Conservation (phyloP, 2,888 invertebrate species). For the Philhelius pedissequus region DNA sequence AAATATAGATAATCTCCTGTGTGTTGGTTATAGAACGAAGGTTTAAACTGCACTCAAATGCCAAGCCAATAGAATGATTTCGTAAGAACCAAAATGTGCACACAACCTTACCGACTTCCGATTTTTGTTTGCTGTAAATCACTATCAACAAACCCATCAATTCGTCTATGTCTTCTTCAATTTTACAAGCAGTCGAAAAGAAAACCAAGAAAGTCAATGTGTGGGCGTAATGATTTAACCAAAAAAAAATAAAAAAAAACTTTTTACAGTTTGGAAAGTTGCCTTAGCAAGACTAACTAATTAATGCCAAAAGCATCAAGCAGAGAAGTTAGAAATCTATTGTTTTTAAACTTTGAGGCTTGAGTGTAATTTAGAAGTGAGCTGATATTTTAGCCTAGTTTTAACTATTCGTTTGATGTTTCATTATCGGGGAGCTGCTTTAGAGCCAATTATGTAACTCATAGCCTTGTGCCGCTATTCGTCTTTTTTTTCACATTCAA, state of each 20-base stretch:
- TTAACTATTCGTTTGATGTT: not conserved
- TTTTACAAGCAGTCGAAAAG: not conserved
- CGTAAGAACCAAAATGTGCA: not conserved
- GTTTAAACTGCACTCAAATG: not conserved
- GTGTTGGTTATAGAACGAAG: not conserved
- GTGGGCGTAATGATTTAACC: not conserved
- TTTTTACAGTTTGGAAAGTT: not conserved
- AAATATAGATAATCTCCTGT: slow-evolving; percentile 6
- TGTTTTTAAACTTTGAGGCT: not conserved
- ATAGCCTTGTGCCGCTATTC: too few relatives aligned
- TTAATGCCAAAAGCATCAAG: slow-evolving; percentile 29
- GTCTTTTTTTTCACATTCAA: too few relatives aligned
- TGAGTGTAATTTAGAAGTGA: not conserved
- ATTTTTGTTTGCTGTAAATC: slow-evolving; percentile 45
- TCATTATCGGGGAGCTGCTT: too few relatives aligned
- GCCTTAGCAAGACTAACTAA: slow-evolving; percentile 31
- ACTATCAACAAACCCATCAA: slow-evolving; percentile 28
- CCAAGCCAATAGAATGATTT: slow-evolving; percentile 2
- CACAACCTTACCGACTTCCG: slow-evolving; percentile 15
- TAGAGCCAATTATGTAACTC: too few relatives aligned
- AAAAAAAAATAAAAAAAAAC: not conserved
- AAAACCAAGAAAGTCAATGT: not conserved
- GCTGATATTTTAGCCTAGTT: not conserved
- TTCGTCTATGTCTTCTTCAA: slow-evolving; percentile 35
- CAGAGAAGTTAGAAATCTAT: not conserved